Percentiles rank a stretch among this genome's conserved stretches.
Conservation (phyloP, 1,140 invertebrate genomes). For the Saxidomus purpurata region DNA sequence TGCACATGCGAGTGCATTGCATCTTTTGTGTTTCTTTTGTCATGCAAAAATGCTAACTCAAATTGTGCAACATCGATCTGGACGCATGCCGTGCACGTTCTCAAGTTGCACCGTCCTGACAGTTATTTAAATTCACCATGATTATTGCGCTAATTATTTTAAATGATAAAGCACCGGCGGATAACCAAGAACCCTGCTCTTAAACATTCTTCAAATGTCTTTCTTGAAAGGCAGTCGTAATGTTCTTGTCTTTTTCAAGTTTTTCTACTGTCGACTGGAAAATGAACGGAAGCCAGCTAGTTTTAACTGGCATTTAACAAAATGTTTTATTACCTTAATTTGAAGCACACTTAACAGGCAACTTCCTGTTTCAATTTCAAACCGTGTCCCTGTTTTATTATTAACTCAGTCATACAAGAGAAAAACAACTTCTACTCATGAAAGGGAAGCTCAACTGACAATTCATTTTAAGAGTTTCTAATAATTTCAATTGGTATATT, state of each 20-base stretch:
- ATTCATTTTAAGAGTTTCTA: no score
- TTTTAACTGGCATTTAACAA: no score
- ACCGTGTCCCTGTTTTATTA: no score
- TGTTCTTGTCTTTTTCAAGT: background rate
- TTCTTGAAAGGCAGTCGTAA: background rate
- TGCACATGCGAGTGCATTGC: constrained; percentile 17
- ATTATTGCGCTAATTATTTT: constrained; percentile 17
- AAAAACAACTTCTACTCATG: no score
- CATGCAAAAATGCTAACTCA: background rate
- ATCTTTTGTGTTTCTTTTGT: constrained; percentile 16
- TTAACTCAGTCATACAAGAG: no score
- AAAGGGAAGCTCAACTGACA: no score
- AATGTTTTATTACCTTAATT: no score
- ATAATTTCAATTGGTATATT: no score
- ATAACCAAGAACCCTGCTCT: background rate
- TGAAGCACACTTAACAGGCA: no score
- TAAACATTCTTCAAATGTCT: background rate
- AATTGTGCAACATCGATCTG: constrained; percentile 5
- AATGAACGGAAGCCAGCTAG: background rate
- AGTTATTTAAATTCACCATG: constrained; percentile 1
- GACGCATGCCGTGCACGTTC: background rate
- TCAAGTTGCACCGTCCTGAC: background rate
- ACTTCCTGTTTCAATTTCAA: no score
- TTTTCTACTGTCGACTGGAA: background rate
- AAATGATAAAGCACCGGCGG: background rate